Conservation (phyloP, 2,888 invertebrate genomes). For the Conomelus anceps region DNA sequence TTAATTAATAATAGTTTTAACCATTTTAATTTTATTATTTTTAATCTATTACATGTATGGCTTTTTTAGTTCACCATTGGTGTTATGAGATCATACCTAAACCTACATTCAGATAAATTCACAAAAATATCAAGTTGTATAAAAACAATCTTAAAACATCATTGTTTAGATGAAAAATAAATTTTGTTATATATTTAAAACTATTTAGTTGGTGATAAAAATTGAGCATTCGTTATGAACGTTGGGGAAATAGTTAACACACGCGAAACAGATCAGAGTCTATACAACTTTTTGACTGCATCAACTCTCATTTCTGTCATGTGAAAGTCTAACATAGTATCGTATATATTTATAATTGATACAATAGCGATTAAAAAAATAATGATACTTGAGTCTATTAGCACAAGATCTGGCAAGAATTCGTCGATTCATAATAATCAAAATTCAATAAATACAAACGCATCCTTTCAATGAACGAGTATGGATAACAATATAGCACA, state of each 20-base stretch:
- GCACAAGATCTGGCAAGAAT: neutral
- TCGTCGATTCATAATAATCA: neutral
- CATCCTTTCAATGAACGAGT: neutral
- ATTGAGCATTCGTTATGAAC: slow-evolving; percentile 2
- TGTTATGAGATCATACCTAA: slow-evolving; percentile 8
- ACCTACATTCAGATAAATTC: neutral
- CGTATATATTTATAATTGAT: neutral
- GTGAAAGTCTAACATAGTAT: neutral
- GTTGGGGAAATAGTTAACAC: neutral
- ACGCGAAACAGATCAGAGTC: neutral
- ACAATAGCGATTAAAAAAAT: slow-evolving; percentile 3
- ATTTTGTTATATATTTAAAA: neutral
- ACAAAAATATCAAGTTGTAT: neutral
- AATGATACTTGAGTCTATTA: neutral
- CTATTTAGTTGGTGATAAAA: neutral
- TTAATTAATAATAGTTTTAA: neutral
- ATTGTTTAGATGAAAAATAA: neutral
- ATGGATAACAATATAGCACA: neutral
- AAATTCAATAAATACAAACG: neutral
- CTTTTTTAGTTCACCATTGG: neutral
- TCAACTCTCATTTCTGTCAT: neutral
- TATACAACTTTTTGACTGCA: neutral
- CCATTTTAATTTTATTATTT: neutral
- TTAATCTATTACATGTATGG: neutral
- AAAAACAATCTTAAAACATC: neutral